Conservation (phyloP, 2,113 vertebrate genomes). For the Alouatta palliata region DNA sequence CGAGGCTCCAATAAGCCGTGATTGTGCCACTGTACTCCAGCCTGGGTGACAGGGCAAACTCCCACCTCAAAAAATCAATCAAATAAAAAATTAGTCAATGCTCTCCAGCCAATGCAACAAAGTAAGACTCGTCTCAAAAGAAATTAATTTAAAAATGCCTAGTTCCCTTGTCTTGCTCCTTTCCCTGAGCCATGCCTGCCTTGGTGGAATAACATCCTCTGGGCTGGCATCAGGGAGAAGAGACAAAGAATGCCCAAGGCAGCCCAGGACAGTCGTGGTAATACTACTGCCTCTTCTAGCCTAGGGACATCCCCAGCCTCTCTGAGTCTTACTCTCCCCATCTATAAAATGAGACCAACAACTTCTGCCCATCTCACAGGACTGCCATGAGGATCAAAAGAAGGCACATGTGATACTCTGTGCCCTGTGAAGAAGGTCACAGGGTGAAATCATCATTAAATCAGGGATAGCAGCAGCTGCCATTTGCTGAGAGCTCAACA, state of each 20-base stretch:
- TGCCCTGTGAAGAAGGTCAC: background rate
- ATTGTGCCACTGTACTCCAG: too few relatives aligned
- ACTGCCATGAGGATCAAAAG: background rate
- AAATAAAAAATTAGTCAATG: too few relatives aligned
- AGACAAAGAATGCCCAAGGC: too few relatives aligned
- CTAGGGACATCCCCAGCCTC: background rate
- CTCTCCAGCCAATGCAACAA: too few relatives aligned
- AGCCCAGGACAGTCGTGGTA: background rate
- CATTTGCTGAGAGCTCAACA: background rate
- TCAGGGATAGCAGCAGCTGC: background rate
- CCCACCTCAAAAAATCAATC: too few relatives aligned
- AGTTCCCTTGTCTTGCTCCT: background rate
- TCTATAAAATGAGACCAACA: background rate
- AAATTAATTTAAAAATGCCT: background rate
- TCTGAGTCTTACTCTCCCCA: background rate
- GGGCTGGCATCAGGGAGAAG: background rate
- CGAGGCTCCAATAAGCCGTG: too few relatives aligned
- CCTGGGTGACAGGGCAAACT: too few relatives aligned
- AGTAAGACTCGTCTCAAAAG: background rate
- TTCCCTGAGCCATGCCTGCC: background rate
- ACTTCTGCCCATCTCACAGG: background rate
- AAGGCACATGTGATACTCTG: background rate
- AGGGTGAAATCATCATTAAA: too few relatives aligned
- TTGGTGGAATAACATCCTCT: background rate
- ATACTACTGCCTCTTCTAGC: background rate